Evolutionary conservation across 2,888 invertebrate species (phyloP), one percentile per base, ranked within the genome.

Genomic region (Pristionchus exspectatus): DNA sequence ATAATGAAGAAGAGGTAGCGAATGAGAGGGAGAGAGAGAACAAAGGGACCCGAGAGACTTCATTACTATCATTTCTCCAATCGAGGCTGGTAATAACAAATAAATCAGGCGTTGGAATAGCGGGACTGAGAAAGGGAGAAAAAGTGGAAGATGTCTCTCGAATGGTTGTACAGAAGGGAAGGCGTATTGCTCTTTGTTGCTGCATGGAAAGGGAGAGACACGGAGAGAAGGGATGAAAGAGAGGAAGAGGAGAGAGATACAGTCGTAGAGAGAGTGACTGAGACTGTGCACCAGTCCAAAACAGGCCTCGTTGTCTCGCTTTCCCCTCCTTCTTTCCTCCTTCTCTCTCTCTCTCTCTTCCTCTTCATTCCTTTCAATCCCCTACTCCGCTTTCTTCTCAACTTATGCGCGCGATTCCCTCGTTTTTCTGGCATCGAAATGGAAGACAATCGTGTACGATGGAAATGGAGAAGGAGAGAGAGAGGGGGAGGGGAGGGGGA

Each of bases 371-470:
- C 84, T 50, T 59, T 59, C 59, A 84, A 30, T 84, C 84, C 84
- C 27, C 54, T 83, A 14, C 81, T 54, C 84, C 59, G 59, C 84
- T 85, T 59, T 69, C 72, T 72, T 87, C 87, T 56, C 84, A 81
- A 81, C 81, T 81, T 81, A 81, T 81, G 44, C 81, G 81, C 74
- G 74, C 74, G 74, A 74, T 74, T 85, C 84, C 24, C 56, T 59
- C 84, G 33, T 50, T 59, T 33, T 85, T 83, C 59, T 59, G 27
- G 84, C 84, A 56, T 85, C 84, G 56, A 59, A 85, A 59, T 59
- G 84, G 84, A 85, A 81, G 81, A 81, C 77, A 77, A 77, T 77
- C 77, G 77, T 77, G 77, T 77, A 56, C 84, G 84, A 83, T 50
- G 83, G 44, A 54, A 83, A 83, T 54, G 83, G 83, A 84, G 59